Evolutionary conservation across 1,140 invertebrate species (phyloP).

Genomic region (Drosophila willistoni): DNA sequence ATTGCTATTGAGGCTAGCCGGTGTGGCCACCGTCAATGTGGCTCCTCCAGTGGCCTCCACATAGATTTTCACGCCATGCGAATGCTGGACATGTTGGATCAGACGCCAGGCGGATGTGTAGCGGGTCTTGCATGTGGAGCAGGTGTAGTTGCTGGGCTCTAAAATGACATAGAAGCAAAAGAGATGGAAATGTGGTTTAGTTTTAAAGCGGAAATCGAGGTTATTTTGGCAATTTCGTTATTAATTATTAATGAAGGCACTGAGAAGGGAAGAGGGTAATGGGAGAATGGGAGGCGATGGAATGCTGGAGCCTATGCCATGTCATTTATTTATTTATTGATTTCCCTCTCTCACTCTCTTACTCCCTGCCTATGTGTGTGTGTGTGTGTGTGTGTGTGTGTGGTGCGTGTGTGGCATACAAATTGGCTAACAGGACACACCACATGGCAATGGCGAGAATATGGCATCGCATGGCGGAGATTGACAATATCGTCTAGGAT

Average conservation of each 20-base stretch:
- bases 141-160: slow-evolving; percentile 98
- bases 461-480: slow-evolving; percentile 46
- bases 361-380: neutral
- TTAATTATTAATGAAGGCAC: slow-evolving; percentile 68
- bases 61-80: slow-evolving; percentile 97
- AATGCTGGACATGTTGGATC: slow-evolving; percentile 96
- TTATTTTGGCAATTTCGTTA: slow-evolving; percentile 62
- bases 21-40: slow-evolving; percentile 68
- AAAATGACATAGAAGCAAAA: slow-evolving; percentile 79
- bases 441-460: slow-evolving; percentile 25
- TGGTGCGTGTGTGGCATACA: slow-evolving; percentile 62
- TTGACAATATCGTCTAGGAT: slow-evolving; percentile 61
- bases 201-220: slow-evolving; percentile 21
- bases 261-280: neutral
- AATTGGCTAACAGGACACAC: slow-evolving; percentile 58
- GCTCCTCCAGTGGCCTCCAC: slow-evolving; percentile 84
- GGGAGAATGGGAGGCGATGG: neutral
- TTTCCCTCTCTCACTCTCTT: slow-evolving; percentile 30
- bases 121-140: slow-evolving; percentile 95
- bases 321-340: slow-evolving; percentile 75
- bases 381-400: slow-evolving; percentile 30
- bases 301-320: neutral
- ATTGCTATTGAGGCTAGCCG: slow-evolving; percentile 60
- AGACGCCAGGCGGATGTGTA: slow-evolving; percentile 96
- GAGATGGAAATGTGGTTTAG: slow-evolving; percentile 51